These are phyloP conservation scores for Muricea muricata DNA, from an alignment of 92 coral and sea anemone genomes.

Conservation along the genomic window DNA sequence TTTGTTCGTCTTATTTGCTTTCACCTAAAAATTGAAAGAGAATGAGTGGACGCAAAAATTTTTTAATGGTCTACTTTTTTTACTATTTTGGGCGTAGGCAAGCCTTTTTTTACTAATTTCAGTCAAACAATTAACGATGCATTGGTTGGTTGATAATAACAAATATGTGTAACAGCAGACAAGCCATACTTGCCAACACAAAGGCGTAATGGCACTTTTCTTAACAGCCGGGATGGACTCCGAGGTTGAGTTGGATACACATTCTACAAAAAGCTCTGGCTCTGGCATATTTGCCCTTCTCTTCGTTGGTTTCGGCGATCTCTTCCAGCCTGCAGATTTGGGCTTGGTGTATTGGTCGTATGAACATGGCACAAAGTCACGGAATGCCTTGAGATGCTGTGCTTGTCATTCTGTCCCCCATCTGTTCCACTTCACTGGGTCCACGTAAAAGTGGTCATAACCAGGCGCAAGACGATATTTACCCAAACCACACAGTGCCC, in stretches of 20 bases:
- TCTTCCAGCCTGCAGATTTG: conserved; percentile 65
- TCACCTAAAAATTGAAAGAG: no score
- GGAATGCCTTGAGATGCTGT: conserved; percentile 53
- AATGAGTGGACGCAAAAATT: no score
- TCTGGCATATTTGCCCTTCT: conserved; percentile 60
- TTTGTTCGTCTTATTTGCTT: background rate
- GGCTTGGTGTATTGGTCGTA: conserved; percentile 53
- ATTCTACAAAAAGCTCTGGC: conserved; percentile 50
- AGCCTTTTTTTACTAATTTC: no score
- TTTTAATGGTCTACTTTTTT: no score
- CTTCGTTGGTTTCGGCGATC: conserved; percentile 49
- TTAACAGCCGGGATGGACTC: background rate
- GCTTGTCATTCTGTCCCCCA: conserved; percentile 69
- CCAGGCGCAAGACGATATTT: conserved; percentile 68
- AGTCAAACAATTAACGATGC: no score
- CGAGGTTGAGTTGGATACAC: background rate
- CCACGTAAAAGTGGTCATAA: conserved; percentile 61
- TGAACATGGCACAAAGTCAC: conserved; percentile 49
- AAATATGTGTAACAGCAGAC: no score
- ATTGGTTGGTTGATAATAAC: no score
- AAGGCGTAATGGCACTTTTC: background rate
- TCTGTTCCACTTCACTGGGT: conserved; percentile 61
- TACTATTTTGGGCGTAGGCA: no score
- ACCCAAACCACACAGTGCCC: conserved; percentile 38
- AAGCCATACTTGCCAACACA: background rate